Conservation (phyloP, 2,113 vertebrate genomes). For the Boleophthalmus pectinirostris region DNA sequence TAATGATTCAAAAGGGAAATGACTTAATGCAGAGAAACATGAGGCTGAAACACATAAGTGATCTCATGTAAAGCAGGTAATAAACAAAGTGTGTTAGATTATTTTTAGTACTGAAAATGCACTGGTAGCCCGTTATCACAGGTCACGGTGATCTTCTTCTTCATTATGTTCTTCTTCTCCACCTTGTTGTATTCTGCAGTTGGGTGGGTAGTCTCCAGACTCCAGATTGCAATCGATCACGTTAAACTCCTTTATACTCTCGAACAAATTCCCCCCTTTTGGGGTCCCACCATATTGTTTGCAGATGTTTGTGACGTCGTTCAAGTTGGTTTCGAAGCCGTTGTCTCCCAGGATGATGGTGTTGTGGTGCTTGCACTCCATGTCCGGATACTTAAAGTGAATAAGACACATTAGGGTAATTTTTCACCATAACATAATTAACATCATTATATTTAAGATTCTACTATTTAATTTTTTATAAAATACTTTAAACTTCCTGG, state of each 20-base stretch:
- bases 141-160: neutral
- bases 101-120: too few species aligned
- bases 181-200: neutral
- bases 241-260: neutral
- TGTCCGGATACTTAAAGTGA: neutral
- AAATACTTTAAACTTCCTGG: too few species aligned
- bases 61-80: too few species aligned
- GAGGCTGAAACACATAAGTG: too few species aligned
- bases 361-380: neutral
- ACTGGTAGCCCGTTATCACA: neutral
- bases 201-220: neutral
- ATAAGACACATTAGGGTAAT: too few species aligned
- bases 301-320: neutral
- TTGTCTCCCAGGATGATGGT: neutral
- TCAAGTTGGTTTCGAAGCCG: neutral
- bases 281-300: fast-evolving
- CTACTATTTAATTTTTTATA: too few species aligned
- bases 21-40: too few species aligned
- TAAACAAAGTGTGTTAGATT: too few species aligned
- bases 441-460: too few species aligned
- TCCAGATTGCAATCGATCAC: neutral
- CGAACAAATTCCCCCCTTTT: neutral
- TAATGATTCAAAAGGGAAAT: too few species aligned
- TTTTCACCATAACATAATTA: too few species aligned
- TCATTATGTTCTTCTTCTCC: neutral